Evolutionary conservation across 2,797 vertebrate species (phyloP).

Genomic region (Ptychobarbus kaznakovi): DNA sequence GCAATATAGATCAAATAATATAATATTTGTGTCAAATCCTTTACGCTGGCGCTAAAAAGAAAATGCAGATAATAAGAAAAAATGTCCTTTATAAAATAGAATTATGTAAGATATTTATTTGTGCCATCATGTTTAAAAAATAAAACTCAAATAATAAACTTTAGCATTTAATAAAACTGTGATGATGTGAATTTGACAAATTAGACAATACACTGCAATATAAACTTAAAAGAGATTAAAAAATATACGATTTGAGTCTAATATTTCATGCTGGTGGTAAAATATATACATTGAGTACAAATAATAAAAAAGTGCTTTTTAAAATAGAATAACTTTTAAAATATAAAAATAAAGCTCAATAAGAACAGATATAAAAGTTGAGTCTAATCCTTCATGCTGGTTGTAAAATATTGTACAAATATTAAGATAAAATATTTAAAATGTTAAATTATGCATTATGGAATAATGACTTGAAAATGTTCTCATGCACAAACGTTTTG

Average conservation of each 20-base stretch:
- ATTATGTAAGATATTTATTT: not conserved
- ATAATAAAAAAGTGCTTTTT: not conserved
- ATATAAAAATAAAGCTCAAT: not conserved
- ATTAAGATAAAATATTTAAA: not conserved
- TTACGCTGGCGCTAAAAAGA: not conserved
- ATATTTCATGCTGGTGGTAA: not conserved
- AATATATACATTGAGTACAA: not conserved
- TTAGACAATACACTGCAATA: not conserved
- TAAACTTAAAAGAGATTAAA: not conserved
- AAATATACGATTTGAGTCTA: not conserved
- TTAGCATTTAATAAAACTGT: not conserved
- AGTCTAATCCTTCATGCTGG: not conserved
- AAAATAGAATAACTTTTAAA: not conserved
- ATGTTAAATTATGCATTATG: not conserved
- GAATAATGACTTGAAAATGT: not conserved
- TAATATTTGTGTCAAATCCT: not conserved
- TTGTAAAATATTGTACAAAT: not conserved
- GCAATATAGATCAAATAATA: not conserved
- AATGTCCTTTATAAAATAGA: not conserved
- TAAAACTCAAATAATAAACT: not conserved
- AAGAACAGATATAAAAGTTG: not conserved
- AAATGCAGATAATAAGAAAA: not conserved
- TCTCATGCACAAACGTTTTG: not conserved
- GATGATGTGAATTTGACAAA: not conserved
- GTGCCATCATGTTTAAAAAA: not conserved